phyloP scores from a whole-genome alignment of 2,888 invertebrate species.

The Thecophora atra region DNA sequence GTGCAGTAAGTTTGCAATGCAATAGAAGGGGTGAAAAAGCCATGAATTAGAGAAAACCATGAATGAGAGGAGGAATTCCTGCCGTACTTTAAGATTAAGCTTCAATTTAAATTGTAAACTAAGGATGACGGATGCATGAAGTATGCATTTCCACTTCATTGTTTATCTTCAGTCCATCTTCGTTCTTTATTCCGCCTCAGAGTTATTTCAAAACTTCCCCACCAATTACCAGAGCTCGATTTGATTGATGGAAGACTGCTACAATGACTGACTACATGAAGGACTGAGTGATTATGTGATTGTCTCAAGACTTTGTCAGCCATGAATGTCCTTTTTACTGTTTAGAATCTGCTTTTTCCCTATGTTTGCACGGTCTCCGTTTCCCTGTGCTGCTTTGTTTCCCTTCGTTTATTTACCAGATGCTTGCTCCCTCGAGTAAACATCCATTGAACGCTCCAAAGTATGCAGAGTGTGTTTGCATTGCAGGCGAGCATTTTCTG shows the following conservation, averaged over 20 bases:
- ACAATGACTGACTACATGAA: neutral
- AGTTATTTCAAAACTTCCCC: neutral
- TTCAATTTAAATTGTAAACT: too few relatives aligned
- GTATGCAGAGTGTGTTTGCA: constrained; percentile 8
- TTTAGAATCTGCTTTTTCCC: neutral
- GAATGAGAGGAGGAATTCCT: too few relatives aligned
- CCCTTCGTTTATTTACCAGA: neutral
- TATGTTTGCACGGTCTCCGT: neutral
- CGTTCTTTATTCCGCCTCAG: neutral
- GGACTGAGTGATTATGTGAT: constrained; percentile 1
- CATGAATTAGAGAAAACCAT: neutral
- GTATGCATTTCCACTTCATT: neutral
- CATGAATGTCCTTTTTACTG: constrained; percentile 18
- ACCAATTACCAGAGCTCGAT: neutral
- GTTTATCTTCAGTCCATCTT: neutral
- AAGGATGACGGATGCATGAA: neutral
- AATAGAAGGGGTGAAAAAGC: constrained; percentile 2
- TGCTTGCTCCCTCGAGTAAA: neutral
- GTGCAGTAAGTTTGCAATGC: constrained; percentile 89
- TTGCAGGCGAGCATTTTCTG: neutral
- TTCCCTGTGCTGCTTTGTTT: neutral
- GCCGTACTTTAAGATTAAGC: too few relatives aligned
- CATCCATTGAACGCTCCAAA: constrained; percentile 4
- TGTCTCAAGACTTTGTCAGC: constrained; percentile 3
- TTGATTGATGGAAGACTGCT: neutral